phyloP scores from a whole-genome alignment of 1,140 invertebrate species.

The Melipona quadrifasciata region DNA sequence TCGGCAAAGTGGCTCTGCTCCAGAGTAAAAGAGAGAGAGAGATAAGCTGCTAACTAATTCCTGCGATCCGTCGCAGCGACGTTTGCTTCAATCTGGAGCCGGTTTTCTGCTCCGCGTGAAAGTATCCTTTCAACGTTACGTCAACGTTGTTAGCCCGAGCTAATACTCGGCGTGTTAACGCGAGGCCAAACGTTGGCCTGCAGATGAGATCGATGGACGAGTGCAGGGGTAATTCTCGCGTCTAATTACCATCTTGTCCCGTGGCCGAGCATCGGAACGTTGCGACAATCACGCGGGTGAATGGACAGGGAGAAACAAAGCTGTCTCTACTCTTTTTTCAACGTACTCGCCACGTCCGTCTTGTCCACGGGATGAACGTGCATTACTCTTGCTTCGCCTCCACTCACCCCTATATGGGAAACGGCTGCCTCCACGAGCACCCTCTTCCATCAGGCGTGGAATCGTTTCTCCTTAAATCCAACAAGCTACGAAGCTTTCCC shows the following conservation, averaged over 20 bases:
- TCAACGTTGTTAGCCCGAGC: background rate
- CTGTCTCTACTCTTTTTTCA: constrained; percentile 34
- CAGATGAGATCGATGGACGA: background rate
- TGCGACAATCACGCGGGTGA: constrained; percentile 11
- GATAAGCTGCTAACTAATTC: background rate
- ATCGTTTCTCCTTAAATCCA: constrained; percentile 47
- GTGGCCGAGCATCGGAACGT: too few species aligned
- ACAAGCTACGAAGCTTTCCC: background rate
- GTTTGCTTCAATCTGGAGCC: constrained; percentile 22
- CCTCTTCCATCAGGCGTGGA: constrained; percentile 32
- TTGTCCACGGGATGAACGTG: constrained; percentile 40
- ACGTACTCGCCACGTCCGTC: constrained; percentile 39
- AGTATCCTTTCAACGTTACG: background rate
- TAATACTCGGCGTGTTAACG: background rate
- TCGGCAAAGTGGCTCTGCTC: too few species aligned
- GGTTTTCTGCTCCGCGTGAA: background rate
- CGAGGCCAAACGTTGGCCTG: too few species aligned
- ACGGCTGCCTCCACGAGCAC: background rate
- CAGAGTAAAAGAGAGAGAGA: background rate
- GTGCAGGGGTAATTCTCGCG: background rate
- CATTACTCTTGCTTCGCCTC: constrained; percentile 24
- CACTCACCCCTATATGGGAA: constrained; percentile 29
- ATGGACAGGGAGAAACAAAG: constrained; percentile 6
- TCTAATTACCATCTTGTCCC: constrained; percentile 9
- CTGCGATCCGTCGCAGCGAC: background rate